These are phyloP conservation scores for Hermetia illucens DNA, from an alignment of 1,140 invertebrate species.

Conservation along the genomic window DNA sequence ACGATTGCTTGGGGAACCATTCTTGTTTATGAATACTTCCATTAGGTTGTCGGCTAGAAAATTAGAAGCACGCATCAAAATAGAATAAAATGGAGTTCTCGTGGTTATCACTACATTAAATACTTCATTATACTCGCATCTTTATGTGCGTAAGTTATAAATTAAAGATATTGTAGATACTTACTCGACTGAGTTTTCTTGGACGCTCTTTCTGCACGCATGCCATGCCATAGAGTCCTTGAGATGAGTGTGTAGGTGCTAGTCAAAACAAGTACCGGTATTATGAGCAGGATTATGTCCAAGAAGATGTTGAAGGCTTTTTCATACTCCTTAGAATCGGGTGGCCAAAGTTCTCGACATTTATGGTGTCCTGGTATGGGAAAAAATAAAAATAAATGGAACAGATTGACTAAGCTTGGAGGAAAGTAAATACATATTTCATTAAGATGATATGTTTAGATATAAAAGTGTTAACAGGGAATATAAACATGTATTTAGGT, in stretches of 20 bases:
- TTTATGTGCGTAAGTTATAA: neutral
- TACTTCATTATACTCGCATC: neutral
- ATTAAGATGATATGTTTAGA: no score
- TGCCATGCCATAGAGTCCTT: neutral
- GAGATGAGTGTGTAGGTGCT: neutral
- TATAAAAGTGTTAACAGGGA: no score
- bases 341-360: neutral
- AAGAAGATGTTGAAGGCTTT: neutral
- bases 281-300: neutral
- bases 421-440: no score
- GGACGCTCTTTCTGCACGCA: neutral
- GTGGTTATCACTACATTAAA: neutral
- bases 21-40: conserved; percentile 4
- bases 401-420: no score
- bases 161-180: neutral
- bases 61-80: neutral
- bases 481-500: no score
- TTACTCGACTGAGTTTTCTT: neutral
- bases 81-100: neutral
- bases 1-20: conserved; percentile 3
- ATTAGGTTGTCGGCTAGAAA: conserved; percentile 3
- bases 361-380: neutral
- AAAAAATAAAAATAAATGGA: no score
- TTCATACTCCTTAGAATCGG: neutral
- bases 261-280: neutral